Base-by-base conservation (phyloP, 2,797 vertebrate genomes). In the Cynodonichthys magdalenae region DNA sequence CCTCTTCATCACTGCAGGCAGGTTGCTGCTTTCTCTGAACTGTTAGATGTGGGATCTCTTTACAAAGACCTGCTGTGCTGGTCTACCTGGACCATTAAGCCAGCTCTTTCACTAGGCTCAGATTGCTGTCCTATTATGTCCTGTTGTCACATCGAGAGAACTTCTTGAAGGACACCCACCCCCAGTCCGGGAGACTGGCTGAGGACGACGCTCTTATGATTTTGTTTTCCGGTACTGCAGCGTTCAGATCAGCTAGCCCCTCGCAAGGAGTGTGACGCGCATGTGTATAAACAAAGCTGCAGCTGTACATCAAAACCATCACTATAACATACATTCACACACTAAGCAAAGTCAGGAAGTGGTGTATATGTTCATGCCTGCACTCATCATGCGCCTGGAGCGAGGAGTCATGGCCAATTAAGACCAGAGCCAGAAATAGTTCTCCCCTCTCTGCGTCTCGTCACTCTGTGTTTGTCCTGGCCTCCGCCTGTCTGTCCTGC, bases 321-420 rank as follows among this genome's bases (percentile, higher is more conserved):
- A 18, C 62, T 62, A 46, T 65, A 55, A 24, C 63, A 47, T 56
- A 12, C 34, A 20, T 57, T 55, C 45, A 4, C 69, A 58, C 65
- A 56, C 75, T 59, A 66, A 68, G 3, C 70, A 80, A 66, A 83
- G 75, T 80, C 83, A 88, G 88, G 83, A 90, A 88, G 82, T 75
- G 61, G 83, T 79, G 83, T 83, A 53, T 88, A 78, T 85, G 88
- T 80, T 86, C 80, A 83, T 74, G 69, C 81, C 59, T 68, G 66
- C 83, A 86, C 73, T 87, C 83, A 71, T 85, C 86, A 63, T 83
- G 75, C 36, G 81, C 84, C 91, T 79, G 65, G 66, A 87, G 88
- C 81, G 17, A 74, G 77, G 83, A 88, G 81, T 91, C 89, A 92
- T 17, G 84, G 90, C 79, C 87, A 91, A 92, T 92, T 91, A 92